Evolutionary conservation across 2,113 vertebrate genomes (phyloP).

Genomic region (Ovibos moschatus): DNA sequence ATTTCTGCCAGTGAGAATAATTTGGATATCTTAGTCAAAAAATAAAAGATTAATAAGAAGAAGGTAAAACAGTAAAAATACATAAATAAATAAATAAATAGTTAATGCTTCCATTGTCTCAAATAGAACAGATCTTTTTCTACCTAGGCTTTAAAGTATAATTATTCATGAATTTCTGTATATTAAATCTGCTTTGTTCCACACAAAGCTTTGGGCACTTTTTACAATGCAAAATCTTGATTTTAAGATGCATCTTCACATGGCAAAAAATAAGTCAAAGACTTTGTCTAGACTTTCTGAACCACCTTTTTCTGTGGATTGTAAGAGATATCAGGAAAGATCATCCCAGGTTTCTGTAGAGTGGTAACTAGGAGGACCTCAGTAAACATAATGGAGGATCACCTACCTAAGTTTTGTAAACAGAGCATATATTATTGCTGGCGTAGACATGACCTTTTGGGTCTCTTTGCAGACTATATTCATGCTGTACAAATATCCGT

Average conservation of each 20-base stretch:
- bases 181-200: background rate
- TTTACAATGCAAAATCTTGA: background rate
- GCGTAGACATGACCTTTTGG: slow-evolving; percentile 47
- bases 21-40: background rate
- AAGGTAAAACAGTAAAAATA: background rate
- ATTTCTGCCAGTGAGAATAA: background rate
- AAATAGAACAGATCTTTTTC: background rate
- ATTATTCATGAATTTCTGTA: background rate
- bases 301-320: background rate
- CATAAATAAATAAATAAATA: background rate
- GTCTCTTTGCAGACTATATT: slow-evolving; percentile 60
- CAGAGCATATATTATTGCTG: background rate
- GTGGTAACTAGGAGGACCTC: background rate
- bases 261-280: background rate
- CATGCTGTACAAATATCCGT: slow-evolving; percentile 62
- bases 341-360: background rate
- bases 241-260: background rate
- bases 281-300: background rate
- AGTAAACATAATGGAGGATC: background rate
- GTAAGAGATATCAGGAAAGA: background rate
- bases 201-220: background rate
- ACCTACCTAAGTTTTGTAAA: slow-evolving; percentile 34
- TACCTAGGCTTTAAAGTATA: background rate
- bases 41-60: background rate
- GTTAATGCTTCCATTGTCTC: background rate